Percentiles rank a stretch among this genome's conserved stretches.
Evolutionary conservation across 2,797 vertebrate species (phyloP).

Genomic region (Anguilla marmorata): DNA sequence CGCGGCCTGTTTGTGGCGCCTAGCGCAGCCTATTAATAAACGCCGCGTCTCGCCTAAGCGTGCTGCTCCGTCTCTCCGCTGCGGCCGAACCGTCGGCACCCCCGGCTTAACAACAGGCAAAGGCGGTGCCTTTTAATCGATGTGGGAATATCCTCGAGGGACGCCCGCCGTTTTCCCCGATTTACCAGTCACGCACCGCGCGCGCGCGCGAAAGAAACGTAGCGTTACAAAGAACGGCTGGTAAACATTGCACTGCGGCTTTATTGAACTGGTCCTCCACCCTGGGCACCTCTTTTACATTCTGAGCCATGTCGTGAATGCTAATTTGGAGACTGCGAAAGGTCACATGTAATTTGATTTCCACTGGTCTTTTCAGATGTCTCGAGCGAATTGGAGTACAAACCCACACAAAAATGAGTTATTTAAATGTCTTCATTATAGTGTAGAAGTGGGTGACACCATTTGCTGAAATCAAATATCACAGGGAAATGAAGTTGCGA

Average conservation of each 20-base stretch:
- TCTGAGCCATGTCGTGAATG: not conserved
- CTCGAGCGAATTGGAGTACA: slow-evolving; percentile 31
- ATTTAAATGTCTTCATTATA: slow-evolving; percentile 39
- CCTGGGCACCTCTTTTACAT: not conserved
- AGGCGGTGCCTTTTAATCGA: not conserved
- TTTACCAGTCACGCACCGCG: not conserved
- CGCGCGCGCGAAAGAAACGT: not conserved
- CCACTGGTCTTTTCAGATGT: slow-evolving; percentile 18
- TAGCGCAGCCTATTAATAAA: not conserved
- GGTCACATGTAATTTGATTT: slow-evolving; percentile 43
- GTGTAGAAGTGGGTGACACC: slow-evolving; percentile 30
- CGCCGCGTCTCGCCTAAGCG: not conserved
- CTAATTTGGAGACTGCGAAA: slow-evolving; percentile 32
- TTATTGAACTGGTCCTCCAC: not conserved
- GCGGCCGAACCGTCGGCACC: not conserved
- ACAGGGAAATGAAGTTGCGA: slow-evolving; percentile 1
- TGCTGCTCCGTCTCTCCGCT: not conserved
- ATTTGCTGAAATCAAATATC: slow-evolving; percentile 34
- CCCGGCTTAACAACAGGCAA: not conserved
- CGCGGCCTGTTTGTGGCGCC: not conserved
- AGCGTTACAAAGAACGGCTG: not conserved
- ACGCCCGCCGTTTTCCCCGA: no score
- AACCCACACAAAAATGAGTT: slow-evolving; percentile 30
- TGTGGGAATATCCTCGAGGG: not conserved
- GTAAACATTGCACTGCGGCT: not conserved